A percentile compares a stretch with the other conserved stretches of the same genome.
Evolutionary conservation across 2,113 vertebrate species (phyloP).

Genomic region (Pontoporia blainvillei): DNA sequence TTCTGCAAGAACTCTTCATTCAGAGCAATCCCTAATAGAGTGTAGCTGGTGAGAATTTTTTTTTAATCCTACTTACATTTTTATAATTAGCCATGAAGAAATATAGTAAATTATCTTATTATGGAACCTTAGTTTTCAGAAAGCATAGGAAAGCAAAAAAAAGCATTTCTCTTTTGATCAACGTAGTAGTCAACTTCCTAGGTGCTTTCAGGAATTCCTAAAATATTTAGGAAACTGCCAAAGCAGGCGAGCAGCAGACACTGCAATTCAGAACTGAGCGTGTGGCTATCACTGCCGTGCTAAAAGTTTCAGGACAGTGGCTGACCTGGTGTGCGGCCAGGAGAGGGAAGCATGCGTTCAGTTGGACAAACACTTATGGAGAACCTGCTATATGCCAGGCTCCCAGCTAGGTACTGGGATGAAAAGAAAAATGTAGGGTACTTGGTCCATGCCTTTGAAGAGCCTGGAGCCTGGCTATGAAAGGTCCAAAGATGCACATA

Average conservation of each 20-base stretch:
- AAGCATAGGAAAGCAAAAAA: slow-evolving; percentile 1
- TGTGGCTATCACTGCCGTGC: rapidly evolving
- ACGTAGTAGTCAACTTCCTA: neutral
- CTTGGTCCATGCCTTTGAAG: neutral
- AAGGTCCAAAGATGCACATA: neutral
- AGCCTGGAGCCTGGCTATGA: neutral
- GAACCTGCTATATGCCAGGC: neutral
- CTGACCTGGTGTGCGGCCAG: neutral
- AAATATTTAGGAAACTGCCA: neutral
- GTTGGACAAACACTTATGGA: neutral
- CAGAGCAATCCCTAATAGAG: slow-evolving; percentile 15
- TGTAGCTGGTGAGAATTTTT: neutral
- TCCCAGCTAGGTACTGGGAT: neutral
- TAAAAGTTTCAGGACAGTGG: neutral
- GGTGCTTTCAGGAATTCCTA: neutral
- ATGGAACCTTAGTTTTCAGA: neutral
- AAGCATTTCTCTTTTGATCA: slow-evolving; percentile 2
- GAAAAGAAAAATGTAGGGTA: neutral
- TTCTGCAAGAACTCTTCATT: slow-evolving; percentile 16
- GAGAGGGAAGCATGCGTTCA: neutral
- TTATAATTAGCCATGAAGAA: neutral
- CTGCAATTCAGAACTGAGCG: neutral
- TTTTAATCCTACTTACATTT: neutral
- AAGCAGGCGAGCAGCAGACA: neutral
- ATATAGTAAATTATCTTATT: neutral